These are phyloP conservation scores for Pogonomyrmex californicus DNA, from an alignment of 1,140 invertebrate genomes.

Conservation along the genomic window DNA sequence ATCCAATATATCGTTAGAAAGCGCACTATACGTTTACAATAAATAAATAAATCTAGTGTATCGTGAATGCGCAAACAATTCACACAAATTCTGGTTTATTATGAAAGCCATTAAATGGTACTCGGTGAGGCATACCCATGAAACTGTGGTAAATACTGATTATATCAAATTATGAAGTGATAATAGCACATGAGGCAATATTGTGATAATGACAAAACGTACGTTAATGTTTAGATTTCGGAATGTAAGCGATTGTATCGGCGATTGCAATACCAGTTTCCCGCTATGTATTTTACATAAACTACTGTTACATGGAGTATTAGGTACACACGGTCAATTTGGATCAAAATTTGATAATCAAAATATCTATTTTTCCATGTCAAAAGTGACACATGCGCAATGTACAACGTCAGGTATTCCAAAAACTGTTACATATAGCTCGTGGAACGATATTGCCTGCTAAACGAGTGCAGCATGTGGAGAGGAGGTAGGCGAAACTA, in stretches of 20 bases:
- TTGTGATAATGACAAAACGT: slow-evolving; percentile 48
- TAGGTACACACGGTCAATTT: not conserved
- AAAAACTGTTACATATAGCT: slow-evolving; percentile 33
- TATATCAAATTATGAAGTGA: slow-evolving; percentile 47
- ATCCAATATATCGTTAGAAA: slow-evolving; percentile 40
- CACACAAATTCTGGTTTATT: slow-evolving; percentile 43
- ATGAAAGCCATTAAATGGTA: slow-evolving; percentile 42
- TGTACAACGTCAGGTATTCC: slow-evolving; percentile 24
- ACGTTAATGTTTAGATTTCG: slow-evolving; percentile 49
- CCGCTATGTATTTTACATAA: slow-evolving; percentile 15
- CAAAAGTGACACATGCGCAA: not conserved
- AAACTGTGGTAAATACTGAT: slow-evolving; percentile 40
- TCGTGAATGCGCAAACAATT: slow-evolving; percentile 33
- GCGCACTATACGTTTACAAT: not conserved
- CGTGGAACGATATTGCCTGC: not conserved
- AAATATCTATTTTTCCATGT: slow-evolving; percentile 29
- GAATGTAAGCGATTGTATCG: slow-evolving; percentile 16
- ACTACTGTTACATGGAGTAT: not conserved
- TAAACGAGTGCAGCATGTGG: slow-evolving; percentile 46
- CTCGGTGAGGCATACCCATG: slow-evolving; percentile 17
- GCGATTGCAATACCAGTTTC: slow-evolving; percentile 17
- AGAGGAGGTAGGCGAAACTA: slow-evolving; percentile 1
- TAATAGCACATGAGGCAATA: slow-evolving; percentile 35
- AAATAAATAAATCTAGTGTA: slow-evolving; percentile 48
- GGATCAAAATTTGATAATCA: not conserved